Evolutionary conservation across 2,113 vertebrate genomes (phyloP).

Genomic region (Paramormyrops kingsleyae): DNA sequence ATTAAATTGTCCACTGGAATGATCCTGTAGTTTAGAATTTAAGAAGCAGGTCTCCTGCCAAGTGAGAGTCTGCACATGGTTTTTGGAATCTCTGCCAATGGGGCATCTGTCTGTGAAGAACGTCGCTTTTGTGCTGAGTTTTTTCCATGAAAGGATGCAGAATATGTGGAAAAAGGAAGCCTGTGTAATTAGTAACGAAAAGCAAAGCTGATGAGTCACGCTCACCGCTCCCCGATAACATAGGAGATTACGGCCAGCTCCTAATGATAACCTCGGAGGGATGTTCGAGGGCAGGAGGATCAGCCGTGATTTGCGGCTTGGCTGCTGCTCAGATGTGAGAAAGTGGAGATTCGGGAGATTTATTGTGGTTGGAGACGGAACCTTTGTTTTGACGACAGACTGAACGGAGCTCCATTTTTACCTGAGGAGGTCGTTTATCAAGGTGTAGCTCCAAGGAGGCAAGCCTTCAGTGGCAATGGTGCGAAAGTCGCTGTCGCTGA

Average conservation of each 20-base stretch:
- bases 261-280: constrained; percentile 17
- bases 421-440: constrained; percentile 43
- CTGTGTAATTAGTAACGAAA: not conserved
- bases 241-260: constrained; percentile 7
- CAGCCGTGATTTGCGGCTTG: constrained; percentile 31
- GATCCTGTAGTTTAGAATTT: not conserved
- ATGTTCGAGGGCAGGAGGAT: constrained; percentile 26
- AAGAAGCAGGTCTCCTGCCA: not conserved
- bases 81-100: not conserved
- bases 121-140: not conserved
- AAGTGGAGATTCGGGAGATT: constrained; percentile 48
- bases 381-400: constrained; percentile 54
- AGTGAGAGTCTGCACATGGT: not conserved
- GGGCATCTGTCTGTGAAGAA: not conserved
- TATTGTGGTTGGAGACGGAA: constrained; percentile 56
- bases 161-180: not conserved
- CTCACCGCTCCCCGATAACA: not conserved
- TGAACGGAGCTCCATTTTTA: constrained; percentile 42
- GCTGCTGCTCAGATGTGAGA: constrained; percentile 40
- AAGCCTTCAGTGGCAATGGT: constrained; percentile 11
- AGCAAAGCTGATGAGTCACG: constrained; percentile 19
- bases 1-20: not conserved
- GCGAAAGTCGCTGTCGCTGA: not conserved
- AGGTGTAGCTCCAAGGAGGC: constrained; percentile 19
- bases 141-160: not conserved